Percentiles rank a stretch among this genome's conserved stretches.
These are phyloP conservation scores for Eremophila alpestris DNA, from an alignment of 2,797 vertebrate genomes.

Conservation along the genomic window DNA sequence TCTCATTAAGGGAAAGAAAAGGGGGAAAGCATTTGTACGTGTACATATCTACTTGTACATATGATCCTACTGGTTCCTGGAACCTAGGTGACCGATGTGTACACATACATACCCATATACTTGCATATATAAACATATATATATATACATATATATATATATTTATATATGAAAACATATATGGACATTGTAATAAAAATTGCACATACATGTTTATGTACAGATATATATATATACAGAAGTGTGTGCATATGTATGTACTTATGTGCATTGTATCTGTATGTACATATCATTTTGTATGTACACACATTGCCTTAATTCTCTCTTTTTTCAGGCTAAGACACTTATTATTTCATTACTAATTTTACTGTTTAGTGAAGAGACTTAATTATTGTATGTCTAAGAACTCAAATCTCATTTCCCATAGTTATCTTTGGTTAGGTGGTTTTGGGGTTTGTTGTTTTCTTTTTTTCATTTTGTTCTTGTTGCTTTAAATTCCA, in stretches of 20 bases:
- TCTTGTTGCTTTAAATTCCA: neutral
- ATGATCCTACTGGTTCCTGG: neutral
- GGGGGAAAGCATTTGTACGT: fast-evolving
- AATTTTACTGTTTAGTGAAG: neutral
- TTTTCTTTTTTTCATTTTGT: neutral
- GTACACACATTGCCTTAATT: neutral
- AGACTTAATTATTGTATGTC: neutral
- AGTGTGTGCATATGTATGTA: neutral
- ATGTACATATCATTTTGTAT: neutral
- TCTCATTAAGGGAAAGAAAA: neutral
- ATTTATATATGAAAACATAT: neutral
- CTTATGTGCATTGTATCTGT: neutral
- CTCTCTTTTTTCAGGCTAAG: neutral
- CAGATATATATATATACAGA: neutral
- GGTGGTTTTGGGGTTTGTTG: fast-evolving
- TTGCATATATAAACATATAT: no score
- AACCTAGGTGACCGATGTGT: neutral
- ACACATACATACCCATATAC: fast-evolving
- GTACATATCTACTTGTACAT: neutral
- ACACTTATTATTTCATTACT: neutral
- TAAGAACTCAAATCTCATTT: neutral
- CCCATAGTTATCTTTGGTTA: neutral
- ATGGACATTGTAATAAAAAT: neutral
- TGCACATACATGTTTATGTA: fast-evolving
- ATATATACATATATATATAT: no score